Percentiles rank a stretch among this genome's conserved stretches.
Evolutionary conservation across 2,797 vertebrate genomes (phyloP).

Genomic region (Dallia pectoralis): DNA sequence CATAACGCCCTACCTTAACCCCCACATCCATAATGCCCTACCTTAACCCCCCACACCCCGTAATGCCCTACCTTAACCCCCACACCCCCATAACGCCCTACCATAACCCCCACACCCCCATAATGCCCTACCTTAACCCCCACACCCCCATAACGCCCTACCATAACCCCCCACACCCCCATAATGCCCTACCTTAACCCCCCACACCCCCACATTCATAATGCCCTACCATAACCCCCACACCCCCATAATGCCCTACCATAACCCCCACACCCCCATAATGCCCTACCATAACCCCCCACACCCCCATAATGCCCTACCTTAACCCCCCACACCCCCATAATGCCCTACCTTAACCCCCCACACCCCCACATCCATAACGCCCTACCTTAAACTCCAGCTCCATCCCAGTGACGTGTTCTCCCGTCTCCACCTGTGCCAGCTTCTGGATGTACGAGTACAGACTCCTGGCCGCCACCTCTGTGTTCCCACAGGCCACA

Average conservation of each 20-base stretch:
- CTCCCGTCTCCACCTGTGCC: constrained; percentile 89
- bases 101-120: constrained; percentile 99
- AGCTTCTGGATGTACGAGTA: constrained; percentile 97
- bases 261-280: neutral
- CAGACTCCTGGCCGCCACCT: constrained; percentile 91
- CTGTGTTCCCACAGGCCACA: constrained; percentile 93
- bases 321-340: too few relatives aligned
- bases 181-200: constrained; percentile 82
- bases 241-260: too few relatives aligned
- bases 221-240: neutral
- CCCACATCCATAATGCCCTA: too few relatives aligned
- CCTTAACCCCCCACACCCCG: too few relatives aligned
- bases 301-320: too few relatives aligned
- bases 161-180: too few relatives aligned
- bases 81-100: constrained; percentile 40
- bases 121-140: too few relatives aligned
- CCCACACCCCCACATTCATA: neutral
- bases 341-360: too few relatives aligned
- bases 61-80: too few relatives aligned
- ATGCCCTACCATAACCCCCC: too few relatives aligned
- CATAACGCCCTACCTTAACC: too few relatives aligned
- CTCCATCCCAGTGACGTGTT: constrained; percentile 97
- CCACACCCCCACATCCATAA: neutral
- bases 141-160: too few relatives aligned
- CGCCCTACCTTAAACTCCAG: constrained; percentile 92